Evolutionary conservation across 2,113 vertebrate species (phyloP), one percentile per base, ranked within the genome.

Genomic region (Pollimyrus isidori): DNA sequence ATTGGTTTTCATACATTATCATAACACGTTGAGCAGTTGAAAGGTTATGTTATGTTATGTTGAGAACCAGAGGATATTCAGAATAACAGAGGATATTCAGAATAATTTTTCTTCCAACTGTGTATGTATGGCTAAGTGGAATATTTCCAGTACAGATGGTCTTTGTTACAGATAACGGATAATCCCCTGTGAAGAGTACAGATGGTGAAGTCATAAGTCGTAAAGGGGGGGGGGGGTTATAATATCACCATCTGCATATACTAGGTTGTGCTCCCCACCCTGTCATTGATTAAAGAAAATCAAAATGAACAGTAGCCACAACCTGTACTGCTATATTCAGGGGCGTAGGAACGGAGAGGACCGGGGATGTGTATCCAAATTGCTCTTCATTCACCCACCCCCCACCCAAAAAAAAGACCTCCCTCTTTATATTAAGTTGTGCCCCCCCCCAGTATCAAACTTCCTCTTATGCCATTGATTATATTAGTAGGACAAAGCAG

Each of bases 61-160:
- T 69, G 62, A 69, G n/a, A 69, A 69, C 62, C 26, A 69, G 26
- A 30, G 62, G 62, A 69, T 69, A 69, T 69, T 69, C 62, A 13
- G 62, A 69, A 69, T 69, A 69, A 69, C 10, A 69, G 26, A 30
- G 62, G 62, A 69, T 69, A 69, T 69, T 69, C 62, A 13, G 62
- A 69, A 69, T 69, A 69, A 69, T 3, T 35, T 56, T 87, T 76
- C 87, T 92, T 42, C 76, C 19, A 89, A 91, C 17, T 85, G 69
- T 90, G 88, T 90, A 49, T 15, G 87, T 65, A 91, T 88, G 90
- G 89, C 87, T 58, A 87, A 92, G 76, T 89, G 89, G 85, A 91
- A 62, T 86, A 89, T 92, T 87, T 91, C 89, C 45, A 82, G 88
- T 88, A 87, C 92, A 93, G 91, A 92, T 94, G 91, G 92, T 93